Conservation (phyloP, 1,140 invertebrate genomes). For the Armadillidium nasatum region DNA sequence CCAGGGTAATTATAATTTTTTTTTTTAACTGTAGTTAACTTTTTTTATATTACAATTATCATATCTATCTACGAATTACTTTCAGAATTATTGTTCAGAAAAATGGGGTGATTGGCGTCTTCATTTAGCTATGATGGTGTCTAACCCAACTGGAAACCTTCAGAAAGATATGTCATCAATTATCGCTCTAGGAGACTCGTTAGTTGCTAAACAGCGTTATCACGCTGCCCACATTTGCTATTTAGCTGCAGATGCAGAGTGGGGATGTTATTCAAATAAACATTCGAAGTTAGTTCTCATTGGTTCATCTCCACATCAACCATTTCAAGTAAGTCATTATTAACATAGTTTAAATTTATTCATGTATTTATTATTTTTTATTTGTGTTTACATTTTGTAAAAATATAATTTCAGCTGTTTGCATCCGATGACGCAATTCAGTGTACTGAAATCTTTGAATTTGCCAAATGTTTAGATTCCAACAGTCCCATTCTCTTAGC, state of each 20-base stretch:
- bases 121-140: slow-evolving; percentile 88
- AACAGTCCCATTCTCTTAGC: slow-evolving; percentile 62
- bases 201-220: slow-evolving; percentile 58
- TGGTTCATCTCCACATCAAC: slow-evolving; percentile 58
- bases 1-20: slow-evolving; percentile 64
- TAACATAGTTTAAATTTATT: neutral
- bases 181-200: slow-evolving; percentile 64
- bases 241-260: slow-evolving; percentile 75
- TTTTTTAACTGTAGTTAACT: no score
- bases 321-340: slow-evolving; percentile 33
- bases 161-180: slow-evolving; percentile 80
- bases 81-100: slow-evolving; percentile 66
- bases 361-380: neutral
- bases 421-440: slow-evolving; percentile 78
- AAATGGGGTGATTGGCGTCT: slow-evolving; percentile 93
- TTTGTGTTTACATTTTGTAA: neutral
- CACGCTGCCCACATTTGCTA: slow-evolving; percentile 92
- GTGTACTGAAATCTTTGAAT: slow-evolving; percentile 92
- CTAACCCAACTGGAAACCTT: slow-evolving; percentile 71
- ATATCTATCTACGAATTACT: neutral
- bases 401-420: slow-evolving; percentile 55
- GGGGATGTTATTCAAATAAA: slow-evolving; percentile 60
- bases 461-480: slow-evolving; percentile 68
- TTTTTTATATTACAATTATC: no score
- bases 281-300: slow-evolving; percentile 69